Percentiles rank a stretch among this genome's conserved stretches.
These are phyloP conservation scores for Yponomeuta sedellus DNA, from an alignment of 2,888 invertebrate genomes.

Conservation along the genomic window DNA sequence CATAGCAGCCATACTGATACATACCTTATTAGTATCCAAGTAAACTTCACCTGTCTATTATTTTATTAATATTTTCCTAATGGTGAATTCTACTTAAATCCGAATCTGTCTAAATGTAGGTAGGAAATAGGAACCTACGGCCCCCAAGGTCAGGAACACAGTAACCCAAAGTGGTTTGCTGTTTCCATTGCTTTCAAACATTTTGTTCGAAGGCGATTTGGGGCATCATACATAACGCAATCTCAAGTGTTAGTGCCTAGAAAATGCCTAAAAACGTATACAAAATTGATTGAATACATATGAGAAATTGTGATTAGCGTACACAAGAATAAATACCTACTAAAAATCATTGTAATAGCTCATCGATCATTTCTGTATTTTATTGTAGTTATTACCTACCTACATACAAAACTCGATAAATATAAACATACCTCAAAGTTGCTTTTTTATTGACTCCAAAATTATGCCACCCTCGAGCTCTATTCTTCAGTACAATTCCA, in stretches of 20 bases:
- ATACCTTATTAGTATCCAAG: background rate
- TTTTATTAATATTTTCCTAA: background rate
- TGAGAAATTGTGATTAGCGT: constrained; percentile 71
- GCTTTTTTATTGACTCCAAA: constrained; percentile 34
- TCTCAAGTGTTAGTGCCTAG: constrained; percentile 52
- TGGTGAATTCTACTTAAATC: background rate
- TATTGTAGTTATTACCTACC: constrained; percentile 74
- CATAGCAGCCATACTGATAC: too few species aligned
- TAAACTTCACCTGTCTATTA: background rate
- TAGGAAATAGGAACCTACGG: background rate
- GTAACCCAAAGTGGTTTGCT: too few species aligned
- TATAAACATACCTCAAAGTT: constrained; percentile 72
- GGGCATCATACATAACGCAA: constrained; percentile 35
- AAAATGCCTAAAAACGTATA: constrained; percentile 71
- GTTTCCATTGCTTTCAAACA: background rate
- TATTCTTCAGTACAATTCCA: too few species aligned
- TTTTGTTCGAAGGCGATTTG: background rate
- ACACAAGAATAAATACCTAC: constrained; percentile 29
- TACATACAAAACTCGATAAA: constrained; percentile 75
- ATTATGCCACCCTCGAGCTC: background rate
- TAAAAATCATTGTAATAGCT: constrained; percentile 58
- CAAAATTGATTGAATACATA: constrained; percentile 63
- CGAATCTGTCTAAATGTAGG: background rate
- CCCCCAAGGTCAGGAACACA: background rate
- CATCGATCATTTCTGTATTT: constrained; percentile 72